Conservation (phyloP, 1,140 invertebrate genomes). For the Aleiodes sp. region DNA sequence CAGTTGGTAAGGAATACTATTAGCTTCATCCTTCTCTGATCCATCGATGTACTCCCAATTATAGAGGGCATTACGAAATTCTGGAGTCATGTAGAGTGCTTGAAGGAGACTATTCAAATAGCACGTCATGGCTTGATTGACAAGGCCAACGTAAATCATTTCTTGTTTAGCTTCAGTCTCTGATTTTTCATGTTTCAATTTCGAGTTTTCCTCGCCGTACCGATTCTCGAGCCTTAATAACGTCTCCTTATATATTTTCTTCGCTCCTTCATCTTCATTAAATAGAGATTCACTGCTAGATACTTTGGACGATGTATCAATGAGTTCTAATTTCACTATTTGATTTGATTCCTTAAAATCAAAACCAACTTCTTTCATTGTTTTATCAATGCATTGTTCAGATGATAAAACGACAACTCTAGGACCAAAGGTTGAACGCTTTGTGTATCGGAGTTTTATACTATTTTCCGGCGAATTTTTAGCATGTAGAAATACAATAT, state of each 20-base stretch:
- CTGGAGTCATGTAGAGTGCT: slow-evolving; percentile 93
- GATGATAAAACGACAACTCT: too few species aligned
- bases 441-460: neutral
- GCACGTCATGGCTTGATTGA: slow-evolving; percentile 95
- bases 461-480: neutral
- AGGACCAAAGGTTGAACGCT: too few species aligned
- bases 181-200: slow-evolving; percentile 24
- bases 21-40: slow-evolving; percentile 69
- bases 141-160: slow-evolving; percentile 82
- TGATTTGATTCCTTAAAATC: neutral
- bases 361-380: neutral
- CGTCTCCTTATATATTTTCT: too few species aligned
- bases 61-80: slow-evolving; percentile 91
- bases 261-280: too few species aligned
- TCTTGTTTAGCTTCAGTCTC: neutral
- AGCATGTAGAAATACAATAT: neutral
- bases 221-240: too few species aligned
- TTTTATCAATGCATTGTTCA: neutral
- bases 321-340: neutral
- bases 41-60: slow-evolving; percentile 83
- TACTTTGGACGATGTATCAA: neutral
- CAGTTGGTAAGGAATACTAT: slow-evolving; percentile 87
- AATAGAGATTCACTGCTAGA: too few species aligned
- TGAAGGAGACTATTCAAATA: slow-evolving; percentile 92
- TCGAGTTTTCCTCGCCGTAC: neutral